Conservation (phyloP, 1,140 invertebrate species). For the Cecropterus lyciades region DNA sequence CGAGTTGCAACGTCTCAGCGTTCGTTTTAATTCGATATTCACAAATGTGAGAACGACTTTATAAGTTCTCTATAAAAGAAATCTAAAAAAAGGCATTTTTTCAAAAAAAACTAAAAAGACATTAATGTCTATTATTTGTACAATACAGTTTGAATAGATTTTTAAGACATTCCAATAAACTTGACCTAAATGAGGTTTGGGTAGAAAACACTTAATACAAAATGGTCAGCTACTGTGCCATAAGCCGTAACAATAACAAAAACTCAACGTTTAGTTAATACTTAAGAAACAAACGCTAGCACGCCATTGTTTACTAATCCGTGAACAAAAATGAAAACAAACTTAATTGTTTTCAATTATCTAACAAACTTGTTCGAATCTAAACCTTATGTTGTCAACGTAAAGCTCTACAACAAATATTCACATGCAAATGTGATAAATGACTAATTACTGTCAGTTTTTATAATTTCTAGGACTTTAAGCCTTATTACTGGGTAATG, state of each 20-base stretch:
- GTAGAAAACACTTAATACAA: not conserved
- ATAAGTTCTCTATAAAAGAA: not conserved
- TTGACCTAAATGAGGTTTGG: not conserved
- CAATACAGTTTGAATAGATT: not conserved
- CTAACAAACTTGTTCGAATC: not conserved
- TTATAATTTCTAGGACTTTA: not conserved
- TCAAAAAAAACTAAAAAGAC: no score
- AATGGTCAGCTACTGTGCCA: constrained; percentile 17
- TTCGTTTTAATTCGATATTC: constrained; percentile 41
- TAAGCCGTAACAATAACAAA: constrained; percentile 5
- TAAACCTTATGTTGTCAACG: constrained; percentile 2
- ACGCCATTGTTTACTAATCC: constrained; percentile 39
- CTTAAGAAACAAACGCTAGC: constrained; percentile 25
- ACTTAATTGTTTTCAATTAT: constrained; percentile 5
- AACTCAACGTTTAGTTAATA: constrained; percentile 20
- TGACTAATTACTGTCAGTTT: constrained; percentile 8
- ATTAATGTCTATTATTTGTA: not conserved
- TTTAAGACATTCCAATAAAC: not conserved
- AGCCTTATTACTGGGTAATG: constrained; percentile 9
- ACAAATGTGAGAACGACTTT: constrained; percentile 16
- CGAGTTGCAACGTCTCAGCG: constrained; percentile 40
- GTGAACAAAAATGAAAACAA: constrained; percentile 38
- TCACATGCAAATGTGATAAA: constrained; percentile 18
- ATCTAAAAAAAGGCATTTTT: no score
- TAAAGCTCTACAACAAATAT: constrained; percentile 14